A percentile compares a stretch with the other conserved stretches of the same genome.
phyloP scores from a whole-genome alignment of 2,888 invertebrate species.

The Acrobasis suavella region DNA sequence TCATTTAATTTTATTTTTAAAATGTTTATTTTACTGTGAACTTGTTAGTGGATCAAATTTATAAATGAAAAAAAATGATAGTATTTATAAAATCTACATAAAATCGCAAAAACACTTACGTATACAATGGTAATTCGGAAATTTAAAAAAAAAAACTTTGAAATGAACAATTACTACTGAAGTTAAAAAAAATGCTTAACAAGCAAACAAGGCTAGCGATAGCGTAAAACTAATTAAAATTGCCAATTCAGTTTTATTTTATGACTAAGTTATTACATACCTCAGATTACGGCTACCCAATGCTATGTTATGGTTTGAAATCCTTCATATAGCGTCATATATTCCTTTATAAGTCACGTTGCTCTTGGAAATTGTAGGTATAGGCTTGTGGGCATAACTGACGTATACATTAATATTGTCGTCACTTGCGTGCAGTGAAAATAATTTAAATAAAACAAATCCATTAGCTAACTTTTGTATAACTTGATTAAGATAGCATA shows the following conservation, averaged over 20 bases:
- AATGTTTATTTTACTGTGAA: too few species aligned
- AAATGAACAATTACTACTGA: not conserved
- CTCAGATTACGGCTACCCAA: constrained; percentile 3
- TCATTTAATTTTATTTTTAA: too few species aligned
- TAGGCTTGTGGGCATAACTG: not conserved
- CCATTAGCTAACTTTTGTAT: not conserved
- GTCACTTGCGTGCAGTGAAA: not conserved
- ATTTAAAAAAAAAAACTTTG: too few species aligned
- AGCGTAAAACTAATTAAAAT: constrained; percentile 3
- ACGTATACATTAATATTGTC: not conserved
- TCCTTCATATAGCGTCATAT: constrained; percentile 6
- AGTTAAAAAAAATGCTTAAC: not conserved
- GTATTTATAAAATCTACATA: too few species aligned
- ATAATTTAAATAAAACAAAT: not conserved
- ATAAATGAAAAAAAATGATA: too few species aligned
- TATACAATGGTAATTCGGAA: too few species aligned
- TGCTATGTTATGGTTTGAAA: constrained; percentile 8
- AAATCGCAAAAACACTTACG: too few species aligned
- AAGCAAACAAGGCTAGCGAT: not conserved
- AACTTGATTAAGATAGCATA: not conserved
- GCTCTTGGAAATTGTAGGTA: not conserved
- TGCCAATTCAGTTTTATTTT: not conserved
- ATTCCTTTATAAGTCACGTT: constrained; percentile 10
- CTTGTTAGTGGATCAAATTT: too few species aligned
- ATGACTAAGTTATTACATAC: not conserved